Base-by-base conservation (phyloP, 1,140 invertebrate species). In the Archivesica marissinica region DNA sequence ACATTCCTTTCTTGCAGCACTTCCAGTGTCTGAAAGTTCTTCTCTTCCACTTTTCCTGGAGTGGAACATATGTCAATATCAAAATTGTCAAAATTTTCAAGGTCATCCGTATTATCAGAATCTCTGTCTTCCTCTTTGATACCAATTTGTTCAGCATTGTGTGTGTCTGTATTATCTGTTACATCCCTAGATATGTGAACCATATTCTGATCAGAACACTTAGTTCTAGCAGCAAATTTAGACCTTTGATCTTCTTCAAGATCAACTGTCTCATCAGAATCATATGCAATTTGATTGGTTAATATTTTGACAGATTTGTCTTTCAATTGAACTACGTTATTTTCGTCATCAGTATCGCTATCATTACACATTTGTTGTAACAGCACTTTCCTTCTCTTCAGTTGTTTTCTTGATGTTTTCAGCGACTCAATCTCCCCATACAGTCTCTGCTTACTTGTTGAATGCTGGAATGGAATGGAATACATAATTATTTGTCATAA, bases 11-110 rank as follows among this genome's bases (percentile, higher is more conserved):
- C 28, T 20, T 20, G 20, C 52, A 9, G n/a, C n/a, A n/a, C n/a
- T n/a, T n/a, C n/a, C n/a, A n/a, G n/a, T n/a, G n/a, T n/a, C n/a
- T 23, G 1, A 30, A 15, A 9, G 6, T 72, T 72, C 44, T 13
- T 50, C 6, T 13, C 41, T 23, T 33, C 68, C 3, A 3, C 20
- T 72, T 72, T 72, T 30, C 41, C 50, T 59, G 80, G 52, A 28
- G 50, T 56, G 2, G 54, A 72, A 20, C 61, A 47, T 52, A 52
- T 17, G 47, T 88, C 87, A 54, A 88, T 44, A 54, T 47, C 76
- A 52, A 76, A 79, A 6, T 88, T n/a, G 75, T 88, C 87, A 88
- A 86, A 86, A 54, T 86, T 88, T 50, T 86, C 87, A 20, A 88
- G 82, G 54, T 88, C 87, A 77, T 88, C 87, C 7, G 84, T 82